A percentile compares a stretch with the other conserved stretches of the same genome.
Evolutionary conservation across 2,113 vertebrate species (phyloP).

Genomic region (Gnathonemus echidnorhynchus): DNA sequence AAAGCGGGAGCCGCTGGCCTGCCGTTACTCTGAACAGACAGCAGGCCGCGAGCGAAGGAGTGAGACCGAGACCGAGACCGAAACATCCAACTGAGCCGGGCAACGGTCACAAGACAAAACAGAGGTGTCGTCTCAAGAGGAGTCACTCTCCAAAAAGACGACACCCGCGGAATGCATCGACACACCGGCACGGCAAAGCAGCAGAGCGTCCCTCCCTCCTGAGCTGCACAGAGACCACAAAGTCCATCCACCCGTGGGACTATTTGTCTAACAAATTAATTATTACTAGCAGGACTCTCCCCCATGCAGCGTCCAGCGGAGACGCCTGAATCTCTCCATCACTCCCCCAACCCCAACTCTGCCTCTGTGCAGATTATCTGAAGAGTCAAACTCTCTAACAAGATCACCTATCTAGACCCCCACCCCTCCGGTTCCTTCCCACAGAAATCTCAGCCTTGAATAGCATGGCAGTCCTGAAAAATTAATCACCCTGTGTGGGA

Average conservation of each 20-base stretch:
- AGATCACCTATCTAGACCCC: not conserved
- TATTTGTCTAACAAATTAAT: not conserved
- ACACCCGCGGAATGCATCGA: not conserved
- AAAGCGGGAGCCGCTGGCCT: not conserved
- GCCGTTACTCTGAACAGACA: not conserved
- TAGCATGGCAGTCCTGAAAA: not conserved
- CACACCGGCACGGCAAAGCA: not conserved
- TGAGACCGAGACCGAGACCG: not conserved
- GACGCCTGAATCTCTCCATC: not conserved
- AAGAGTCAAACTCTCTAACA: not conserved
- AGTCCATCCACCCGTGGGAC: not conserved
- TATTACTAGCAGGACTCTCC: not conserved
- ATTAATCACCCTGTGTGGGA: constrained; percentile 5
- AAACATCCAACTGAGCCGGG: not conserved
- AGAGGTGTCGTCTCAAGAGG: not conserved
- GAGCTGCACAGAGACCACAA: not conserved
- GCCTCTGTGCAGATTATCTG: not conserved
- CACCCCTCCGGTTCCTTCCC: not conserved
- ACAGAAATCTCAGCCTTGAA: not conserved
- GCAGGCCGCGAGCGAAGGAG: not conserved
- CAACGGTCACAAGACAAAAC: not conserved
- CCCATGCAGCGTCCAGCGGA: not conserved
- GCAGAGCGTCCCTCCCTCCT: not conserved
- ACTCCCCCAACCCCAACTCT: not conserved
- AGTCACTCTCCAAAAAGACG: not conserved